Conservation (phyloP, 2,888 invertebrate species). For the Ischnus inquisitorius region DNA sequence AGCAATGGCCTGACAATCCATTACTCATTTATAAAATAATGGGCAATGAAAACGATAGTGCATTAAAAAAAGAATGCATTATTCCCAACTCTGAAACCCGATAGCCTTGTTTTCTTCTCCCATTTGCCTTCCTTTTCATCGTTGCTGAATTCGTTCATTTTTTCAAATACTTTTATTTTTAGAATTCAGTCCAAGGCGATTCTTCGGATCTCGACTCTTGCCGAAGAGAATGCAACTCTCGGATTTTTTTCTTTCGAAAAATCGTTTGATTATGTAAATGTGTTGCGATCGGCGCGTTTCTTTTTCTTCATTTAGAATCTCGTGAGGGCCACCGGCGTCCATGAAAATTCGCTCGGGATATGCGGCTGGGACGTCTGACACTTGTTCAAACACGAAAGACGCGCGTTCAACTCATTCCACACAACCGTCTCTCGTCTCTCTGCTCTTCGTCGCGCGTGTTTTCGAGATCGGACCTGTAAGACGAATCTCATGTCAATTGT, state of each 20-base stretch:
- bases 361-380: background rate
- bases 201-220: background rate
- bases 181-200: constrained; percentile 3
- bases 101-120: constrained; percentile 52
- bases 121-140: background rate
- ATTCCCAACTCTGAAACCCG: too few species aligned
- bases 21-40: too few species aligned
- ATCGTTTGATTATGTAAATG: constrained; percentile 6
- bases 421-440: background rate
- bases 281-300: background rate
- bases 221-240: background rate
- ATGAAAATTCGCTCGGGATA: constrained; percentile 14
- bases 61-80: too few species aligned
- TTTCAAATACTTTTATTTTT: constrained; percentile 13
- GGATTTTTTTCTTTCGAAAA: background rate
- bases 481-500: background rate
- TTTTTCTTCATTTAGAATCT: background rate
- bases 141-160: background rate
- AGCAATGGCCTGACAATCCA: too few species aligned
- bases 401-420: background rate
- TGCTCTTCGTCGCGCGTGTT: background rate
- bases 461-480: background rate
- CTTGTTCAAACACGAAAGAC: constrained; percentile 41
- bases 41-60: too few species aligned
- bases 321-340: background rate